phyloP scores from a whole-genome alignment of 2,797 vertebrate species.

The Heterohyrax brucei region DNA sequence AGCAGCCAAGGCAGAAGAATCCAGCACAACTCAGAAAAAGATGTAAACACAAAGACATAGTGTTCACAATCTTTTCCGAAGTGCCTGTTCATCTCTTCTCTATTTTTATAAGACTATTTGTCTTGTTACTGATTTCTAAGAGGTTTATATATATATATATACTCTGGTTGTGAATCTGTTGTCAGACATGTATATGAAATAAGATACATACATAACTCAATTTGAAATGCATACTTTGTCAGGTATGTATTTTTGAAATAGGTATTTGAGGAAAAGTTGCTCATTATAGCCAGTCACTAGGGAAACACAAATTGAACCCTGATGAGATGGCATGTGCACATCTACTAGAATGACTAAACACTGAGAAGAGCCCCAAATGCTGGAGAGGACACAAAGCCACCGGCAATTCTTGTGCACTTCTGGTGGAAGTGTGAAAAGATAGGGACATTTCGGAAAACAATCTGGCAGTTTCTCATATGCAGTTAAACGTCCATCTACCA shows the following conservation, averaged over 20 bases:
- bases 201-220: not conserved
- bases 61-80: not conserved
- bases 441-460: not conserved
- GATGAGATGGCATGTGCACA: not conserved
- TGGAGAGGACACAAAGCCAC: not conserved
- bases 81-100: not conserved
- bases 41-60: not conserved
- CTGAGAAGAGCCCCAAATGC: not conserved
- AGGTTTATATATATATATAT: not conserved
- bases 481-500: not conserved
- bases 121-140: not conserved
- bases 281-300: not conserved
- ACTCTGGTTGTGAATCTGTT: not conserved
- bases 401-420: not conserved
- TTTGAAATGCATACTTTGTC: not conserved
- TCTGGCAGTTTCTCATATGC: not conserved
- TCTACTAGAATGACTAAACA: not conserved
- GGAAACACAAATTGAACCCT: conserved; percentile 40
- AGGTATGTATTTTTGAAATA: not conserved
- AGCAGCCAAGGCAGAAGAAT: not conserved
- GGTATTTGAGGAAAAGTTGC: not conserved
- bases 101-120: not conserved
- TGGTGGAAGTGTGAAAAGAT: not conserved
- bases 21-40: not conserved
- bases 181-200: not conserved